These are phyloP conservation scores for Craterocephalus amniculus DNA, from an alignment of 2,797 vertebrate genomes.

Conservation along the genomic window DNA sequence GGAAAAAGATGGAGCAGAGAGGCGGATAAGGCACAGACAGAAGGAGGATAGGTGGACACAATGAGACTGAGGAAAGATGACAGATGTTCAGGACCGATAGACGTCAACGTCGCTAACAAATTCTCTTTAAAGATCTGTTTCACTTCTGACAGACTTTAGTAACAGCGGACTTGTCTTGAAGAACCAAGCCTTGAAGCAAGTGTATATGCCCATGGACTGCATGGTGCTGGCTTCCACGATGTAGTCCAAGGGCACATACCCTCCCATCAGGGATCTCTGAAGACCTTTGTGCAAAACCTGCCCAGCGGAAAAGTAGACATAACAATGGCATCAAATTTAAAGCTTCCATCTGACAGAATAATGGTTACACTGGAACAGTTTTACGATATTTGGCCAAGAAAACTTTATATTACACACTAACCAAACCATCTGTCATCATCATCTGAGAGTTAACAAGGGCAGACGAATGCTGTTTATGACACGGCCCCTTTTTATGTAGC, in stretches of 20 bases:
- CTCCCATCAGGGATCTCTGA: conserved; percentile 98
- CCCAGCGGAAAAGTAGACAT: conserved; percentile 39
- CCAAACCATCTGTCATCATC: conserved; percentile 35
- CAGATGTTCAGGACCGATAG: conserved; percentile 6
- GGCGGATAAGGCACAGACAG: conserved; percentile 30
- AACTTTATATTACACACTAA: conserved; percentile 30
- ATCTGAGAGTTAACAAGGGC: conserved; percentile 25
- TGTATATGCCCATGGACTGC: conserved; percentile 99
- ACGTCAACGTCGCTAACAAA: conserved; percentile 13
- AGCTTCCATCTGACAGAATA: conserved; percentile 17
- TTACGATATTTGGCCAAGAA: conserved; percentile 33
- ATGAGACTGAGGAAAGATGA: conserved; percentile 31
- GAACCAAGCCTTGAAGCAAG: conserved; percentile 99
- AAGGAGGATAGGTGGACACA: conserved; percentile 9
- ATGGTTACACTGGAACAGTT: conserved; percentile 20
- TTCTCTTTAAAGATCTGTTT: conserved; percentile 12
- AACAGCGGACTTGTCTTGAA: conserved; percentile 66
- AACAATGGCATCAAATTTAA: conserved; percentile 24
- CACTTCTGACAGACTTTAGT: conserved; percentile 11
- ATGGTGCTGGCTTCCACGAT: conserved; percentile 99
- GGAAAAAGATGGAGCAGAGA: conserved; percentile 40
- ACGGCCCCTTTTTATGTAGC: conserved; percentile 28
- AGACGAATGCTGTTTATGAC: conserved; percentile 50
- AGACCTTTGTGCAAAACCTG: conserved; percentile 65
- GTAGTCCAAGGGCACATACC: conserved; percentile 99